Evolutionary conservation across 2,888 invertebrate genomes (phyloP).

Genomic region (Lithophane socia): DNA sequence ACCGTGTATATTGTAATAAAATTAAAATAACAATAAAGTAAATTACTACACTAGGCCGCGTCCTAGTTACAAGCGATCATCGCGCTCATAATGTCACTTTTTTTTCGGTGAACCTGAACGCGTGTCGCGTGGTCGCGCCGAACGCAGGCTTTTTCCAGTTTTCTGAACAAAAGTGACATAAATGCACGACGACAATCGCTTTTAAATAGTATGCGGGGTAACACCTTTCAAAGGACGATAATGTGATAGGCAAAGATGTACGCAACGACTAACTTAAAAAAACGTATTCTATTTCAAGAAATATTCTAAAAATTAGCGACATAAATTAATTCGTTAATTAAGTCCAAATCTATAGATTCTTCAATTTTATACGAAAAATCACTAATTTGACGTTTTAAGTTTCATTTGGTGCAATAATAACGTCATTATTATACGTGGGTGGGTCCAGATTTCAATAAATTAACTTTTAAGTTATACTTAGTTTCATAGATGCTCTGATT

Average conservation of each 20-base stretch:
- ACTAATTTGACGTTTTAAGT: constrained; percentile 51
- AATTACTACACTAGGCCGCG: background rate
- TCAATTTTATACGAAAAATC: background rate
- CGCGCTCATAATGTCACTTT: no score
- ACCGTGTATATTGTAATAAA: background rate
- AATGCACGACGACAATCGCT: no score
- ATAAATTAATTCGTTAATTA: constrained; percentile 13
- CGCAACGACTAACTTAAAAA: background rate
- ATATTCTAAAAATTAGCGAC: background rate
- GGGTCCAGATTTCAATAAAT: constrained; percentile 36
- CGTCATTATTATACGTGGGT: constrained; percentile 18
- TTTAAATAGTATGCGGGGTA: no score
- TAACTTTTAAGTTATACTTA: constrained; percentile 20
- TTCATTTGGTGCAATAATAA: constrained; percentile 21
- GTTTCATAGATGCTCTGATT: constrained; percentile 34
- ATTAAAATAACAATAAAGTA: background rate
- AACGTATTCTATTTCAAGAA: background rate
- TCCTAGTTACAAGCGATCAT: no score
- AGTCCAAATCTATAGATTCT: constrained; percentile 7
- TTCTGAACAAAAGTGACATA: no score
- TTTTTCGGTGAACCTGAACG: no score
- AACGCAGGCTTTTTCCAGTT: no score
- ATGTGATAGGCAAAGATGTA: background rate
- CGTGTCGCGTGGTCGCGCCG: no score
- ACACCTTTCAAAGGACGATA: background rate